Evolutionary conservation across 1,140 invertebrate genomes (phyloP), one percentile per base, ranked within the genome.

Genomic region (Micrasema longulum): DNA sequence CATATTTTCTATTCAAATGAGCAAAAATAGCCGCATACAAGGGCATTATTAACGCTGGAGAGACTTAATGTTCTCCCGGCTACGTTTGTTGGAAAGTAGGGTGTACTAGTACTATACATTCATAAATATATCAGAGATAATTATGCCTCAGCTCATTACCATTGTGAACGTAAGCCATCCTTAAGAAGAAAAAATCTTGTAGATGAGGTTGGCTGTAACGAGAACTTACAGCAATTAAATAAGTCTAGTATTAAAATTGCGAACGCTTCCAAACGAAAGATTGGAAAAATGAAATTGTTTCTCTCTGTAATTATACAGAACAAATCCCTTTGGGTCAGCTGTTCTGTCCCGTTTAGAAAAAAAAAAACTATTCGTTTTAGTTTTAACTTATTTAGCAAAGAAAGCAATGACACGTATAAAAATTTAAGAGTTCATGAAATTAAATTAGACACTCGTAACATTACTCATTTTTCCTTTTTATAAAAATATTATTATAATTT

Each of bases 161-260:
- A 64, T 64, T 64, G 60, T 64, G 60, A 47, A 47, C 23, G 23
- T 64, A 64, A 64, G 41, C 41, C 60, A 14, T 23, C 14, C 36
- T 64, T 64, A 22, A 26, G 20, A 45, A 14, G 43, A 48, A 64
- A 63, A 60, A 64, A 47, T 47, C 22, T 47, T 64, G 12, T 41
- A 26, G 43, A 16, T 64, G 43, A 64, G 43, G 43, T 23, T 10
- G 55, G 55, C 35, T 38, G n/a, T 38, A 11, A 11, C 10, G 20
- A 16, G 52, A 60, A 60, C 55, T 41, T 60, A 60, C 36, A 38
- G 55, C 55, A 60, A 60, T 60, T 60, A 38, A 60, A 60, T 38
- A 41, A 60, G 36, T 31, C 36, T 60, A 31, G 9, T 26, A 26
- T 53, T 12, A 53, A 22, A 31, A 53, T 31, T 31, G 50, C 16